A percentile compares a stretch with the other conserved stretches of the same genome.
These are phyloP conservation scores for Coenobita brevimanus DNA, from an alignment of 1,140 invertebrate species.

Conservation along the genomic window DNA sequence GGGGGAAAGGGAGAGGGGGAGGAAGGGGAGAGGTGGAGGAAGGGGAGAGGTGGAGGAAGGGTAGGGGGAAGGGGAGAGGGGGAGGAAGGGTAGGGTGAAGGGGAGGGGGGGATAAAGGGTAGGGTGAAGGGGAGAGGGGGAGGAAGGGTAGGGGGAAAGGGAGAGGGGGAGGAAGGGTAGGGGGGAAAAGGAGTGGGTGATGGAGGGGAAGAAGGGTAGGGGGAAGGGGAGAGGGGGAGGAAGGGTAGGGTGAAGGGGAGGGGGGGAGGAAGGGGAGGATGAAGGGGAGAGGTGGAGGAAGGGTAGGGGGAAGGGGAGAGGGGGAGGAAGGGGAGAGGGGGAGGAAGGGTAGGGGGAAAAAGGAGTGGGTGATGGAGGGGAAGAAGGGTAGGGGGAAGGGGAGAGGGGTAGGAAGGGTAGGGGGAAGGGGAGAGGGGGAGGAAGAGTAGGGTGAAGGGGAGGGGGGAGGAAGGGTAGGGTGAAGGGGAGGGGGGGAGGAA, in stretches of 20 bases:
- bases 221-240: not conserved
- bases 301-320: not conserved
- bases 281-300: not conserved
- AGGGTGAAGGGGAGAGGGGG: not conserved
- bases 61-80: not conserved
- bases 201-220: not conserved
- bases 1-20: not conserved
- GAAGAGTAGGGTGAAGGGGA: not conserved
- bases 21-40: too few relatives aligned
- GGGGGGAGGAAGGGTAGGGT: not conserved
- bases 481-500: not conserved
- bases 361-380: not conserved
- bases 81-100: not conserved
- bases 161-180: too few relatives aligned
- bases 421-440: too few relatives aligned
- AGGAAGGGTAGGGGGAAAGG: not conserved
- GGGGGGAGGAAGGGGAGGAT: not conserved
- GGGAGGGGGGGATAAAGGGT: too few relatives aligned
- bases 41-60: too few relatives aligned
- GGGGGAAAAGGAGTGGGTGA: too few relatives aligned
- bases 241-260: not conserved
- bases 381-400: not conserved
- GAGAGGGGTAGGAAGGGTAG: not conserved
- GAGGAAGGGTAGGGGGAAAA: not conserved
- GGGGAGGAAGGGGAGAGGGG: not conserved